Conservation (phyloP, 1,140 invertebrate species). For the Drosophila athabasca region DNA sequence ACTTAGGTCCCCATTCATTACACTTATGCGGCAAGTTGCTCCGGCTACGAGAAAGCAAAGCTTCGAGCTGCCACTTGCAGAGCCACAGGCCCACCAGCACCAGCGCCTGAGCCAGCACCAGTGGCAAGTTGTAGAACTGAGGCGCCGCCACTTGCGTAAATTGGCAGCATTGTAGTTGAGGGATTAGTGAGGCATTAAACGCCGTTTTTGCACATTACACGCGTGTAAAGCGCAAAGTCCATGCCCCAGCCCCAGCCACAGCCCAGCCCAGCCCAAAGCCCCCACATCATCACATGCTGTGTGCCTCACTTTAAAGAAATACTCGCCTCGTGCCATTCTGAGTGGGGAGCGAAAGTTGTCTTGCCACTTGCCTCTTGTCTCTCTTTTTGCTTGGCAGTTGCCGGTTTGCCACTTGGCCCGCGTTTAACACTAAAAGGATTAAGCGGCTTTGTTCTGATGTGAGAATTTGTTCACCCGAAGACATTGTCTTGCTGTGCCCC, state of each 20-base stretch:
- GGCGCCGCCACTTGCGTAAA: slow-evolving; percentile 77
- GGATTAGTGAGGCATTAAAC: slow-evolving; percentile 81
- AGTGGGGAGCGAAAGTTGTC: slow-evolving; percentile 40
- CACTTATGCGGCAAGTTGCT: slow-evolving; percentile 48
- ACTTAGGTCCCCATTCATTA: slow-evolving; percentile 51
- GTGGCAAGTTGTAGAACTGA: slow-evolving; percentile 11
- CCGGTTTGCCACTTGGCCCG: slow-evolving; percentile 68
- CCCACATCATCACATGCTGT: slow-evolving; percentile 26
- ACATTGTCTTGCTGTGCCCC: slow-evolving; percentile 33
- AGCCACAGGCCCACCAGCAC: neutral
- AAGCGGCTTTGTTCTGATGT: slow-evolving; percentile 77
- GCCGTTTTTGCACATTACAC: slow-evolving; percentile 82
- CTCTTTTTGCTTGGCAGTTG: slow-evolving; percentile 25
- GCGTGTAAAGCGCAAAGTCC: slow-evolving; percentile 78
- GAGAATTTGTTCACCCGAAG: slow-evolving; percentile 64
- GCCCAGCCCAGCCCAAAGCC: slow-evolving; percentile 27
- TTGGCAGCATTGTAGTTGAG: slow-evolving; percentile 81
- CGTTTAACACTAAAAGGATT: slow-evolving; percentile 78
- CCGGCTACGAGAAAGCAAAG: slow-evolving; percentile 11
- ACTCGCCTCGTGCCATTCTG: slow-evolving; percentile 6
- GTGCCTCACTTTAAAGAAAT: slow-evolving; percentile 71
- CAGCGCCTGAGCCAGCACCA: neutral
- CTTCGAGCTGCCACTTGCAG: neutral
- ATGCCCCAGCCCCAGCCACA: slow-evolving; percentile 42
- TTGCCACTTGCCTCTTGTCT: slow-evolving; percentile 13